Percentiles rank a stretch among this genome's conserved stretches.
Conservation (phyloP, 1,140 invertebrate genomes). For the Oncopodura yosiiana region DNA sequence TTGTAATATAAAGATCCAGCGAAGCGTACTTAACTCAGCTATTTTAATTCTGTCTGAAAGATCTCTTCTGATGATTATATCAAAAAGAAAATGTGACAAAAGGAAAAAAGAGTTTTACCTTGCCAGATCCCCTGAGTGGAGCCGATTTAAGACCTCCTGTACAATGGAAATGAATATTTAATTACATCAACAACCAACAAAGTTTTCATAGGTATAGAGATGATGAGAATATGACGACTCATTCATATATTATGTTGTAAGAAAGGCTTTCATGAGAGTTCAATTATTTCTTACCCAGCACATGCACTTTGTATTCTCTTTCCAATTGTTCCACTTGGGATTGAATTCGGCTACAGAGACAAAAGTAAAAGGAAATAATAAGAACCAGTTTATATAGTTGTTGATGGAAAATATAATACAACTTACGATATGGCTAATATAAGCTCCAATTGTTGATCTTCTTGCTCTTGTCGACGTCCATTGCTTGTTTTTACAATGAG, state of each 20-base stretch:
- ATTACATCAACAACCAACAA: no score
- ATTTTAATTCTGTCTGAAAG: no score
- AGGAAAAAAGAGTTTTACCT: conserved; percentile 45
- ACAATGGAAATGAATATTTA: no score
- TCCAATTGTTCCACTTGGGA: conserved; percentile 60
- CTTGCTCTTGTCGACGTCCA: conserved; percentile 55
- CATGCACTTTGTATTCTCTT: conserved; percentile 55
- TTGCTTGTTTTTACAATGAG: conserved; percentile 38
- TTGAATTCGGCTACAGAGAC: conserved; percentile 54
- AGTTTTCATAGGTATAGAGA: no score
- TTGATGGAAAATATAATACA: conserved; percentile 8
- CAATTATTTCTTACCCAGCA: neutral
- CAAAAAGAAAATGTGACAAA: conserved; percentile 9
- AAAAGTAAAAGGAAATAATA: conserved; percentile 10
- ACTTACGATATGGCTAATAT: conserved; percentile 57
- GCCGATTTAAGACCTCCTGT: conserved; percentile 53
- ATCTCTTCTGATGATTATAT: no score
- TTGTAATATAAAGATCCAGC: neutral
- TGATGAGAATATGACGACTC: no score
- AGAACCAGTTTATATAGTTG: neutral
- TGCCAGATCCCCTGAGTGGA: conserved; percentile 54
- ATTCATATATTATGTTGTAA: no score
- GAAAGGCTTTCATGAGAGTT: no score
- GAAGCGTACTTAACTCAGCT: neutral
- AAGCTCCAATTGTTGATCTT: conserved; percentile 57